Evolutionary conservation across 2,888 invertebrate species (phyloP), one percentile per base, ranked within the genome.

Genomic region (Mayetiola destructor): DNA sequence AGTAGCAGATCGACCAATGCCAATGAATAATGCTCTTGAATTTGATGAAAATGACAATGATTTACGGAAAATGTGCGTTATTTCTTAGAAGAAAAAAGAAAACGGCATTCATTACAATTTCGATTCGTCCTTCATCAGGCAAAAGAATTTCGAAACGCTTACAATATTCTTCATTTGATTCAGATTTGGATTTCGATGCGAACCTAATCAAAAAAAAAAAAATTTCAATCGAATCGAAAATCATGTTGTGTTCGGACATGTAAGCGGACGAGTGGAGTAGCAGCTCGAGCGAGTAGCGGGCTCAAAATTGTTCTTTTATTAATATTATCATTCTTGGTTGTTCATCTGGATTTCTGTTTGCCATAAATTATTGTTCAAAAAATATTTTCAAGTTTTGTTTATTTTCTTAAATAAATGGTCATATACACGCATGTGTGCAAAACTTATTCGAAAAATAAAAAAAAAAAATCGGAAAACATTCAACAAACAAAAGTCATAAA

Each of bases 1-100:
- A 64, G 67, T 69, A 54, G 71, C 69, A 58, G 69, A 70, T 39
- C 66, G 66, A 59, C 60, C 66, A 36, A 58, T 72, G 61, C 66
- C 70, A 59, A 68, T 66, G 64, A 66, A 64, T 48, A 64, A 64
- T 59, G 56, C 64, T 29, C 59, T 66, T 14, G 70, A 71, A 58
- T 62, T 63, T 21, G 71, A 72, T 59, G 72, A 72, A 60, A 64
- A 64, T 55, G 71, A 72, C 30, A 68, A 66, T 59, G 72, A 72
- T 61, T 63, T 72, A 52, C 69, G 68, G 61, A 72, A 72, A 62
- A 63, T 70, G 60, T 72, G 72, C 64, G 65, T 67, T 61, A 66
- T 72, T 64, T 69, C 72, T 60, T 72, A 68, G 70, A n/a, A n/a
- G n/a, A n/a, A 58, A 42, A 21, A 9, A 9, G 12, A 32, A 9